Base-by-base conservation (phyloP, 2,888 invertebrate species). In the Liposcelis brunnea region DNA sequence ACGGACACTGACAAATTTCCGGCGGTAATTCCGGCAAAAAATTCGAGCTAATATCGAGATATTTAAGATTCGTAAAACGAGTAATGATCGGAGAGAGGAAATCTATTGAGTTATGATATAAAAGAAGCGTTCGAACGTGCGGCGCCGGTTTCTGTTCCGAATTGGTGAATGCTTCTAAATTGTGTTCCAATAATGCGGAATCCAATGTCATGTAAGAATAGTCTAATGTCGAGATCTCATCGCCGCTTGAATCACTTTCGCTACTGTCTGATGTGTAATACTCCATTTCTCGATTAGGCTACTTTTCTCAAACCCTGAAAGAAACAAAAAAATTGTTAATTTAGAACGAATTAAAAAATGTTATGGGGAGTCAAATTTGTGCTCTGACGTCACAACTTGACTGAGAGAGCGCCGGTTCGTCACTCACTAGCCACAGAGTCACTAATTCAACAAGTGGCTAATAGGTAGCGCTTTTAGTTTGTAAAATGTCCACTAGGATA, bases 21-120 rank as follows among this genome's bases (percentile, higher is more conserved):
- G 87, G 80, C 10, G 90, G 85, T 42, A 97, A 64, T 49, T 67
- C 63, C 8, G 72, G 76, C 48, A 95, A 65, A 43, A 77, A 77
- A 62, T 93, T 95, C 57, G 82, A 82, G 59, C 91, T 91, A 31
- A 94, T 66, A 61, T 94, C 91, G 55, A 95, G 65, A 47, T 77
- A 72, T 58, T 78, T 77, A 50, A 94, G 67, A 62, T 83, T 83
- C 50, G 61, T 63, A 61, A 86, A 86, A 58, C 69, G 70, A 50
- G 66, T 62, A 50, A 75, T 69, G 45, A 76, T 72, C 49, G 74
- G 69, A 1, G 87, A 95, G 44, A 90, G 60, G 3, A 66, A 64
- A 47, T 70, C 72, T 51, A 97, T 67, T 35, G 75, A 74, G 66
- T 97, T 98, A 61, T 87, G 85, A 63, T 90, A 82, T 2, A 97